Evolutionary conservation across 2,113 vertebrate species (phyloP).

Genomic region (Eulemur rufifrons): DNA sequence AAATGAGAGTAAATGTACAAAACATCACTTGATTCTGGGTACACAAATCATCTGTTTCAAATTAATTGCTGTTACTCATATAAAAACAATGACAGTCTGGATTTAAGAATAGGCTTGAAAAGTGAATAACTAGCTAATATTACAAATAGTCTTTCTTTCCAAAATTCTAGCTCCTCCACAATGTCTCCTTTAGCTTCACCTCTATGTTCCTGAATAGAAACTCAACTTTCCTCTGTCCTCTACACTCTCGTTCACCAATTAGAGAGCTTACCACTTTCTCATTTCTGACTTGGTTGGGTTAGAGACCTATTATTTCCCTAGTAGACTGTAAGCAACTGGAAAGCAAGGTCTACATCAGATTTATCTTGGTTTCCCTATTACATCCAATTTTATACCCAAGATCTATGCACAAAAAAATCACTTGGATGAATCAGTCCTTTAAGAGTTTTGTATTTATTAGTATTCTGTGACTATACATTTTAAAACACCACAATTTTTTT

Average conservation of each 20-base stretch:
- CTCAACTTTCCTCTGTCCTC: not conserved
- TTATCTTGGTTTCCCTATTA: slow-evolving; percentile 4
- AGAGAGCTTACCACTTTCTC: not conserved
- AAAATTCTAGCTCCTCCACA: not conserved
- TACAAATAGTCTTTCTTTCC: not conserved
- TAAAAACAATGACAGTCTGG: slow-evolving; percentile 27
- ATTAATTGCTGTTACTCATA: slow-evolving; percentile 9
- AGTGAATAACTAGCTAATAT: slow-evolving; percentile 28
- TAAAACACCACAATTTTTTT: not conserved
- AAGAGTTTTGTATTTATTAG: slow-evolving; percentile 6
- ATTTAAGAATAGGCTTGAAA: slow-evolving; percentile 24
- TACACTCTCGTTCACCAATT: not conserved
- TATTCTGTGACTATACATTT: not conserved
- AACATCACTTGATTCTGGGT: slow-evolving; percentile 23
- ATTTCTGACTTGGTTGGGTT: not conserved
- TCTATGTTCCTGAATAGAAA: not conserved
- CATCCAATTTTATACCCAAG: not conserved
- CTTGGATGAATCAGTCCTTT: not conserved
- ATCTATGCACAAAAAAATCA: not conserved
- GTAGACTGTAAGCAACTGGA: not conserved
- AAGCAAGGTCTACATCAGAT: not conserved
- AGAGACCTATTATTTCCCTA: not conserved
- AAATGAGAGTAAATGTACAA: slow-evolving; percentile 43
- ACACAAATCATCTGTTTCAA: slow-evolving; percentile 46
- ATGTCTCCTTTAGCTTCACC: not conserved